Conservation (phyloP, 2,797 vertebrate genomes). For the Lithobates sylvaticus region DNA sequence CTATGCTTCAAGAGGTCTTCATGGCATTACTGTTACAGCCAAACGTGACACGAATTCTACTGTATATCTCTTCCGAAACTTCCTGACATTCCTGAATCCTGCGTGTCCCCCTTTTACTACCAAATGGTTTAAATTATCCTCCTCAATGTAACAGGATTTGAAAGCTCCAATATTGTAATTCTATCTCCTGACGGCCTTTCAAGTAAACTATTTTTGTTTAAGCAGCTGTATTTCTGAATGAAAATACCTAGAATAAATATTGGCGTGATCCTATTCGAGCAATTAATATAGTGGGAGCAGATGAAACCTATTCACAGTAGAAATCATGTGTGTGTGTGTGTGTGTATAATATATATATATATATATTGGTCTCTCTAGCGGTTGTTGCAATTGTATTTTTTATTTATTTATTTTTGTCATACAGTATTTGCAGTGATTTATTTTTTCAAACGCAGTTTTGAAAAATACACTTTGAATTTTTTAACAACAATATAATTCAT, state of each 20-base stretch:
- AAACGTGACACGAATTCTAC: not conserved
- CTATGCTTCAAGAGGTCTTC: not conserved
- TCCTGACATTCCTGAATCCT: slow-evolving; percentile 27
- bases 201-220: slow-evolving; percentile 37
- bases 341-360: too few species aligned
- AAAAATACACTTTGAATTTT: too few species aligned
- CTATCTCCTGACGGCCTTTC: slow-evolving; percentile 34
- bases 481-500: too few species aligned
- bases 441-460: too few species aligned
- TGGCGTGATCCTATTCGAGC: not conserved
- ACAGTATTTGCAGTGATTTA: too few species aligned
- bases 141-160: slow-evolving; percentile 41
- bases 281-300: not conserved
- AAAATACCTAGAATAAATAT: slow-evolving; percentile 27
- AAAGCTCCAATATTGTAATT: slow-evolving; percentile 38
- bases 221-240: slow-evolving; percentile 27
- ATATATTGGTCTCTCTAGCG: too few species aligned
- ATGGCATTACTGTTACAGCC: not conserved
- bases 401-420: too few species aligned
- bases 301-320: not conserved
- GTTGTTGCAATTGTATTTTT: too few species aligned
- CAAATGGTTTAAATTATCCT: slow-evolving; percentile 48
- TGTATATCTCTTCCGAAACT: not conserved
- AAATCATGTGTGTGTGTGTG: not conserved
- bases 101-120: not conserved